Percentiles rank a stretch among this genome's conserved stretches.
Conservation (phyloP, 2,797 vertebrate genomes). For the Epinephelus awoara region DNA sequence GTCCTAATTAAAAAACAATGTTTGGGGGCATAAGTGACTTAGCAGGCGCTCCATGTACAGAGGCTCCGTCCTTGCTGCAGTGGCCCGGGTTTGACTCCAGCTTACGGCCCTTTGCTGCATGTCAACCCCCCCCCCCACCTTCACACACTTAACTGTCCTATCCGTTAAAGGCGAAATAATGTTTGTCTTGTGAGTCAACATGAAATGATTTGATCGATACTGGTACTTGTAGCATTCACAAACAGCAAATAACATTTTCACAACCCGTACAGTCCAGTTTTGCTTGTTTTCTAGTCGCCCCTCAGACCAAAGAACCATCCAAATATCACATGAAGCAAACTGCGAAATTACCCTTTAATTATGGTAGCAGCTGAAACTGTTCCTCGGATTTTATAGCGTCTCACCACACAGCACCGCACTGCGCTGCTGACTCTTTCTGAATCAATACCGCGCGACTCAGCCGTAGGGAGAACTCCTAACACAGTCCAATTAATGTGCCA, state of each 20-base stretch:
- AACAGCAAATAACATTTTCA: conserved; percentile 4
- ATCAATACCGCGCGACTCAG: conserved; percentile 41
- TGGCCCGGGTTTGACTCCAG: too few species aligned
- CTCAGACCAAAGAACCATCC: conserved; percentile 63
- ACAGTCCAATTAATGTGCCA: conserved; percentile 77
- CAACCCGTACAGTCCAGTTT: conserved; percentile 47
- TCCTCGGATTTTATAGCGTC: conserved; percentile 42
- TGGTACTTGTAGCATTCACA: neutral
- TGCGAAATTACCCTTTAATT: conserved; percentile 73
- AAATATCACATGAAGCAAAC: conserved; percentile 47
- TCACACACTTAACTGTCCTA: too few species aligned
- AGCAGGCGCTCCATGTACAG: too few species aligned
- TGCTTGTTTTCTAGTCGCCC: conserved; percentile 73
- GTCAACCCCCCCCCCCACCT: too few species aligned
- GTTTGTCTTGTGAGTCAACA: conserved; percentile 10
- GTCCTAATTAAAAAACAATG: too few species aligned
- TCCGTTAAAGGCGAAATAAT: too few species aligned
- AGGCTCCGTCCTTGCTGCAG: too few species aligned
- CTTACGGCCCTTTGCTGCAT: too few species aligned
- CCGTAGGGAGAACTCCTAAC: conserved; percentile 50
- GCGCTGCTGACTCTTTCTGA: conserved; percentile 40
- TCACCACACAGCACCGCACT: conserved; percentile 36
- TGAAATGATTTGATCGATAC: conserved; percentile 11
- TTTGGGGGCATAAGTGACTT: neutral
- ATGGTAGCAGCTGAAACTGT: conserved; percentile 38